Evolutionary conservation across 2,888 invertebrate species (phyloP).

Genomic region (Pinctada fucata): DNA sequence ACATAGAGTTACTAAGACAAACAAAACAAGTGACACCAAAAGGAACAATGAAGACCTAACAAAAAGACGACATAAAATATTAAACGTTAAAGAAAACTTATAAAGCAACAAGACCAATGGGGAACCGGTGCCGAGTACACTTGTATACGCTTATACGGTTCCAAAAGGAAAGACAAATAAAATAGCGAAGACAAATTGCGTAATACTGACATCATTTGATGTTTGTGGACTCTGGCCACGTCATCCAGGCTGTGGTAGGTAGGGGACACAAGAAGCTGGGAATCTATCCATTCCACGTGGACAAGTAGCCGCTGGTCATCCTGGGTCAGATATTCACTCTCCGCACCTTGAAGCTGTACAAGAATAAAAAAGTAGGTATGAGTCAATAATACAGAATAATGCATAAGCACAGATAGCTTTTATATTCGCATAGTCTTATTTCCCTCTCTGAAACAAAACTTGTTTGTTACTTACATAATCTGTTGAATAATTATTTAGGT

Average conservation of each 20-base stretch:
- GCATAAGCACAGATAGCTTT: background rate
- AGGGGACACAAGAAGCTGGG: slow-evolving; percentile 87
- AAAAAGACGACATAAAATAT: too few species aligned
- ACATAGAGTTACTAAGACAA: too few species aligned
- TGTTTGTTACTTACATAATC: too few species aligned
- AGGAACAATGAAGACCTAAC: too few species aligned
- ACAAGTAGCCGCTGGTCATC: slow-evolving; percentile 85
- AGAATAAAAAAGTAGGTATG: background rate
- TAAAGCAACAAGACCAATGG: too few species aligned
- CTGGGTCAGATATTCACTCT: slow-evolving; percentile 84
- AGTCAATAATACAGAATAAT: background rate
- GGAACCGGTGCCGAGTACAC: too few species aligned
- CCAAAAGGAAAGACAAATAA: too few species aligned
- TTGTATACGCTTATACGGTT: too few species aligned
- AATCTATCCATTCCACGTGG: slow-evolving; percentile 90
- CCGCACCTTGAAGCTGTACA: slow-evolving; percentile 81
- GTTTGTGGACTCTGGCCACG: slow-evolving; percentile 87
- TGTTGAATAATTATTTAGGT: too few species aligned
- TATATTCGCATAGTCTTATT: background rate
- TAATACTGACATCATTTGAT: slow-evolving; percentile 86
- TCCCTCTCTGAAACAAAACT: too few species aligned
- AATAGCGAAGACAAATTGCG: background rate
- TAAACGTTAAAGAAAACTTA: too few species aligned
- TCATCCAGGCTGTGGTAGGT: slow-evolving; percentile 91
- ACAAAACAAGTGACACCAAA: too few species aligned